Evolutionary conservation across 2,888 invertebrate species (phyloP).

Genomic region (Folsomia manolachei): DNA sequence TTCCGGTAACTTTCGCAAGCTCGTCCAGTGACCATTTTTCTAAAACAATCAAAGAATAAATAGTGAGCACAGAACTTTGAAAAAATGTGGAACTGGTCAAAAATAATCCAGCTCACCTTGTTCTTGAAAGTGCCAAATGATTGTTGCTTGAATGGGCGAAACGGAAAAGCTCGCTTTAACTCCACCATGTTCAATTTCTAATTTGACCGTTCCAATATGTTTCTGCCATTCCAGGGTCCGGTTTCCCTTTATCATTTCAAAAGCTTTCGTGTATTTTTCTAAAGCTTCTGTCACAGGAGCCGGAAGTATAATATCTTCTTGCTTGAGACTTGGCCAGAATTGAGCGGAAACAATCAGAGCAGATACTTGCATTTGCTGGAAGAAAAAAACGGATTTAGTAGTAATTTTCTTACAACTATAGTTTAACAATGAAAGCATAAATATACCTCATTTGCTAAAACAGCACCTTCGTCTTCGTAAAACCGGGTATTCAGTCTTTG

Average conservation of each 20-base stretch:
- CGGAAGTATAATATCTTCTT: conserved; percentile 86
- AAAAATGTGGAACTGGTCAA: conserved; percentile 7
- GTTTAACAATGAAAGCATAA: no score
- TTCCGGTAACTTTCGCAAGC: conserved; percentile 77
- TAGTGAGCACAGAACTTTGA: neutral
- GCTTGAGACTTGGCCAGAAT: conserved; percentile 97
- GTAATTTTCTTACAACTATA: neutral
- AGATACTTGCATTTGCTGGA: conserved; percentile 65
- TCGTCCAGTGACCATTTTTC: conserved; percentile 84
- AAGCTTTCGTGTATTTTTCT: conserved; percentile 81
- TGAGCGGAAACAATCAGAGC: conserved; percentile 95
- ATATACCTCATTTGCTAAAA: conserved; percentile 49
- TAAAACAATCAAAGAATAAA: conserved; percentile 52
- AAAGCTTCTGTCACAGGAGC: conserved; percentile 74
- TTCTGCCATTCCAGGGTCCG: conserved; percentile 91
- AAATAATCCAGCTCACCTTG: conserved; percentile 61
- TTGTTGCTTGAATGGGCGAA: conserved; percentile 88
- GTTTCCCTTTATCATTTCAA: conserved; percentile 81
- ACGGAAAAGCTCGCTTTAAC: conserved; percentile 69
- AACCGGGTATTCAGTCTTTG: conserved; percentile 85
- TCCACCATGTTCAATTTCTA: conserved; percentile 84
- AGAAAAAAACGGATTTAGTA: no score
- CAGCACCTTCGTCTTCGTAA: conserved; percentile 56
- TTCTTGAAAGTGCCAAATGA: conserved; percentile 88
- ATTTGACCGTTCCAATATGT: conserved; percentile 83